phyloP scores from a whole-genome alignment of 1,140 invertebrate species.

The Telenomus remus region DNA sequence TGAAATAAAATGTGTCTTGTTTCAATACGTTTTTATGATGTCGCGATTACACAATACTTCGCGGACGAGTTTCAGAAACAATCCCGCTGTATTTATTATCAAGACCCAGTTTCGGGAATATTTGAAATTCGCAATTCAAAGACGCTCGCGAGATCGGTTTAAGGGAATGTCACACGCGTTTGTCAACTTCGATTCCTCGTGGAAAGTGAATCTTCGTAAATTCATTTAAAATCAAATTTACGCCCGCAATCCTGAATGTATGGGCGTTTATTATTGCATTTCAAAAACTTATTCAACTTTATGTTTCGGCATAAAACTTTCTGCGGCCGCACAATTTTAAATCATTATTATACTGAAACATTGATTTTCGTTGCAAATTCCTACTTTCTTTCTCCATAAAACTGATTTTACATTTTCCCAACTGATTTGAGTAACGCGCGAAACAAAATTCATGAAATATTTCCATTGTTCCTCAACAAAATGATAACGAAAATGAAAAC shows the following conservation, averaged over 20 bases:
- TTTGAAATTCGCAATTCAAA: slow-evolving; percentile 4
- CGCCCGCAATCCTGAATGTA: neutral
- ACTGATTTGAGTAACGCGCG: too few relatives aligned
- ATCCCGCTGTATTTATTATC: neutral
- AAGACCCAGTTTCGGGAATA: neutral
- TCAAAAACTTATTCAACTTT: neutral
- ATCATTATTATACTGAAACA: neutral
- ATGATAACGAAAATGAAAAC: too few relatives aligned
- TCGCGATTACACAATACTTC: neutral
- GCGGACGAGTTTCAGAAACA: neutral
- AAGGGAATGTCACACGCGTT: neutral
- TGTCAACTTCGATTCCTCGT: neutral
- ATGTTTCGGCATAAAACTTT: neutral
- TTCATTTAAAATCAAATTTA: slow-evolving; percentile 2
- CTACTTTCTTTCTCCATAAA: neutral
- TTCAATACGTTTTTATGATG: too few relatives aligned
- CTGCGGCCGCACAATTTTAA: neutral
- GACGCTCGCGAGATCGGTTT: slow-evolving; percentile 1
- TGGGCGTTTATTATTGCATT: neutral
- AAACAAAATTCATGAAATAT: too few relatives aligned
- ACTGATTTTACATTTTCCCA: too few relatives aligned
- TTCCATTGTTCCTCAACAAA: too few relatives aligned
- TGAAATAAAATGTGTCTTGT: too few relatives aligned
- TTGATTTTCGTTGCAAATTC: neutral
- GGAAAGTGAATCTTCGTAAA: slow-evolving; percentile 4